A percentile compares a stretch with the other conserved stretches of the same genome.
phyloP scores from a whole-genome alignment of 2,113 vertebrate genomes.

The Girardinichthys multiradiatus region DNA sequence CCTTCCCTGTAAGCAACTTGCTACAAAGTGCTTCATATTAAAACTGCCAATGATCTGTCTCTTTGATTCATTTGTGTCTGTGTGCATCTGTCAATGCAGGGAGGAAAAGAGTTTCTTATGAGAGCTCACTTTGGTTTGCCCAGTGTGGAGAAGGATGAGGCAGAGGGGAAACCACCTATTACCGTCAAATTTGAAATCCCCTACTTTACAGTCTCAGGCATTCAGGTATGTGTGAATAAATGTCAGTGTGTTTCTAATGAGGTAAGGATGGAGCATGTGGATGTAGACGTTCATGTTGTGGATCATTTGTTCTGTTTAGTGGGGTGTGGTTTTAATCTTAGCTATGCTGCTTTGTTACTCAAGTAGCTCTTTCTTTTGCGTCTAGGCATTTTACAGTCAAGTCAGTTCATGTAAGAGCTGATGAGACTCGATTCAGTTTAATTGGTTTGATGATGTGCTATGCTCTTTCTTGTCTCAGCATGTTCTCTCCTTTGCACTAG shows the following conservation, averaged over 20 bases:
- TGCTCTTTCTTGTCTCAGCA: constrained; percentile 30
- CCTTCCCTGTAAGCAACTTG: constrained; percentile 89
- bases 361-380: background rate
- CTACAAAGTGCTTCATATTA: background rate
- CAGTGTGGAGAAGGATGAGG: constrained; percentile 90
- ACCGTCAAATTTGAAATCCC: constrained; percentile 95
- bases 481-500: constrained; percentile 60
- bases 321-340: background rate
- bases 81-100: constrained; percentile 72
- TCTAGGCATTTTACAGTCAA: background rate
- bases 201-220: constrained; percentile 95
- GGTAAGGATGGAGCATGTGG: background rate
- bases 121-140: constrained; percentile 94
- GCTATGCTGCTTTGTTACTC: background rate
- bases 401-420: constrained; percentile 24
- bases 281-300: background rate
- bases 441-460: background rate
- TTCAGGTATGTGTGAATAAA: constrained; percentile 82
- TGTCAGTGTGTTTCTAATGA: background rate
- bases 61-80: background rate
- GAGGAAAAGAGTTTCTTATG: constrained; percentile 94
- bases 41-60: background rate
- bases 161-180: constrained; percentile 90
- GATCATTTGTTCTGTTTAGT: background rate
- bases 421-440: background rate